Evolutionary conservation across 2,888 invertebrate species (phyloP).

Genomic region (Minunthozetes semirufus): DNA sequence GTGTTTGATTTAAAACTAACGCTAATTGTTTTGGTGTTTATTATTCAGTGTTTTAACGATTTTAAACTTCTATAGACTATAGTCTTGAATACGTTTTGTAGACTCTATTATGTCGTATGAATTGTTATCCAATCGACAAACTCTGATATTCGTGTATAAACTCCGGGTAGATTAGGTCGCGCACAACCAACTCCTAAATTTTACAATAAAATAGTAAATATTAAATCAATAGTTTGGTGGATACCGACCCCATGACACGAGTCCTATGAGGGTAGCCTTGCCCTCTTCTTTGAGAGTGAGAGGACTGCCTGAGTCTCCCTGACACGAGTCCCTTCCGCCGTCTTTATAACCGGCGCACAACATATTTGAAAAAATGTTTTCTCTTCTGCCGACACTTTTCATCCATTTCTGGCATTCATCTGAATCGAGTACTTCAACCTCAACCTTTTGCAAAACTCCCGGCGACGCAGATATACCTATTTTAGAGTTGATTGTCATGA

Average conservation of each 20-base stretch:
- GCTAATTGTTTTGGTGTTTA: background rate
- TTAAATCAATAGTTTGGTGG: background rate
- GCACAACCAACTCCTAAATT: conserved; percentile 43
- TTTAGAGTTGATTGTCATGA: background rate
- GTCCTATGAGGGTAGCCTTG: conserved; percentile 42
- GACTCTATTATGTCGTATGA: conserved; percentile 36
- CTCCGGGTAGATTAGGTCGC: conserved; percentile 43
- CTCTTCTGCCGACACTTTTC: conserved; percentile 75
- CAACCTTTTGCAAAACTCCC: conserved; percentile 61
- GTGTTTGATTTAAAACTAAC: background rate
- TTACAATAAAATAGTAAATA: too few species aligned
- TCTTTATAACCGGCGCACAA: conserved; percentile 81
- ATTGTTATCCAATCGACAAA: conserved; percentile 43
- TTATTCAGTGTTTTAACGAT: background rate
- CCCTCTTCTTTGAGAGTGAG: conserved; percentile 43
- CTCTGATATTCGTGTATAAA: conserved; percentile 43
- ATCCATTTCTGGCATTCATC: conserved; percentile 89
- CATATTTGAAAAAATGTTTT: conserved; percentile 79
- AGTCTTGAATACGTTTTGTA: too few species aligned
- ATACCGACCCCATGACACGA: conserved; percentile 39
- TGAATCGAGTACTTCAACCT: conserved; percentile 66
- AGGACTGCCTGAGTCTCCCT: conserved; percentile 47
- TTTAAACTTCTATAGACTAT: too few species aligned
- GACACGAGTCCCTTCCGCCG: conserved; percentile 33
- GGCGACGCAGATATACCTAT: conserved; percentile 60